Evolutionary conservation across 2,797 vertebrate species (phyloP).

Genomic region (Anisognathus igniventris): DNA sequence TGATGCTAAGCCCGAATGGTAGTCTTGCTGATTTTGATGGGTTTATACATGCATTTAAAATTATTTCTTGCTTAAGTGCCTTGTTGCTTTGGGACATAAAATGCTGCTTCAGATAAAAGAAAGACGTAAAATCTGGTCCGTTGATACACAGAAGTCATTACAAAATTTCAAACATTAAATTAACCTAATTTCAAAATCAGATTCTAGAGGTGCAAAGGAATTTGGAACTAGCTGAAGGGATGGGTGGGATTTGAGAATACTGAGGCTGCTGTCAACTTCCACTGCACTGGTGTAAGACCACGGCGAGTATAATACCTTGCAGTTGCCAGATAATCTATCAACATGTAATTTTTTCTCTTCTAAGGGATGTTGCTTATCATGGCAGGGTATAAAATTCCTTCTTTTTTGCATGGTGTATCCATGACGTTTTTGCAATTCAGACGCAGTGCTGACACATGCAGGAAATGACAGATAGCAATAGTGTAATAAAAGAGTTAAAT

Average conservation of each 20-base stretch:
- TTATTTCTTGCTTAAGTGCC: neutral
- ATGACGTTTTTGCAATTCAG: slow-evolving; percentile 79
- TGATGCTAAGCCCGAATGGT: neutral
- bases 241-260: neutral
- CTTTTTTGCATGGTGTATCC: slow-evolving; percentile 72
- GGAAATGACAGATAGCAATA: slow-evolving; percentile 82
- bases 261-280: neutral
- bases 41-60: neutral
- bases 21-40: neutral
- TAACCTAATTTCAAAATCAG: neutral
- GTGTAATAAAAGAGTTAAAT: slow-evolving; percentile 76
- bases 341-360: neutral
- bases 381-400: slow-evolving; percentile 74
- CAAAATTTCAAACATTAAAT: neutral
- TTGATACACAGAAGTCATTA: neutral
- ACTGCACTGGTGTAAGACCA: neutral
- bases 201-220: neutral
- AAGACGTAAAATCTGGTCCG: neutral
- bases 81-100: neutral
- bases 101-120: neutral
- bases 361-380: slow-evolving; percentile 58
- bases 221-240: neutral
- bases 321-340: slow-evolving; percentile 3
- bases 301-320: neutral
- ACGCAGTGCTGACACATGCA: slow-evolving; percentile 81